Evolutionary conservation across 2,113 vertebrate genomes (phyloP).

Genomic region (Calyptomena viridis): DNA sequence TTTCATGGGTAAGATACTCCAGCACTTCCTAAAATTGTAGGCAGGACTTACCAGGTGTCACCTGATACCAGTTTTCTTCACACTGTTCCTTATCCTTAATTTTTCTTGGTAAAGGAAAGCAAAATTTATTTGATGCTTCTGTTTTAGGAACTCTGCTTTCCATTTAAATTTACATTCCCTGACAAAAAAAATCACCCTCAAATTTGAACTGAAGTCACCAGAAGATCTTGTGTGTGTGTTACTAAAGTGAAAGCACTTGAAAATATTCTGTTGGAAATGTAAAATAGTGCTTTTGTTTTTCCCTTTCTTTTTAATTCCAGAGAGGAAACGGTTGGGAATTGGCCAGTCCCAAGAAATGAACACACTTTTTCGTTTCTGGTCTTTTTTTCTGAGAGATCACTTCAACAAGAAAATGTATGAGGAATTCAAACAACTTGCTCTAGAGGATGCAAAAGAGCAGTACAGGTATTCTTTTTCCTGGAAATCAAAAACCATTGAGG

Average conservation of each 20-base stretch:
- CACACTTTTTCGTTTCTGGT: conserved; percentile 98
- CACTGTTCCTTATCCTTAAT: not conserved
- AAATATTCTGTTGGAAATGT: not conserved
- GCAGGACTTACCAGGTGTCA: not conserved
- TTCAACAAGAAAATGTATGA: conserved; percentile 98
- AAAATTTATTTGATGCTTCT: not conserved
- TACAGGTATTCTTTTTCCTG: conserved; percentile 82
- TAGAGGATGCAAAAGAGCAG: conserved; percentile 93
- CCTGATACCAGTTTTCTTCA: not conserved
- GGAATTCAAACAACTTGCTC: conserved; percentile 88
- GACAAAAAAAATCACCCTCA: not conserved
- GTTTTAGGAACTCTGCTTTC: not conserved
- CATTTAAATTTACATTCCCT: not conserved
- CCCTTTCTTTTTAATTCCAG: conserved; percentile 55
- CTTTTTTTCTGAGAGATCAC: conserved; percentile 96
- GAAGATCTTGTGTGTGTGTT: not conserved
- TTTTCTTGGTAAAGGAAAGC: not conserved
- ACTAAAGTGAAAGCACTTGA: not conserved
- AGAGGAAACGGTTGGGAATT: conserved; percentile 91
- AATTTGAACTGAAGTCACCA: not conserved
- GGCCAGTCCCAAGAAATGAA: conserved; percentile 99
- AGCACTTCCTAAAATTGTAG: not conserved
- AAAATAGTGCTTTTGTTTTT: not conserved
- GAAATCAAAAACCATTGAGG: not conserved
- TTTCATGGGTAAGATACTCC: conserved; percentile 81